Evolutionary conservation across 2,888 invertebrate genomes (phyloP), one percentile per base, ranked within the genome.

Genomic region (Hipparchia sbordonii): DNA sequence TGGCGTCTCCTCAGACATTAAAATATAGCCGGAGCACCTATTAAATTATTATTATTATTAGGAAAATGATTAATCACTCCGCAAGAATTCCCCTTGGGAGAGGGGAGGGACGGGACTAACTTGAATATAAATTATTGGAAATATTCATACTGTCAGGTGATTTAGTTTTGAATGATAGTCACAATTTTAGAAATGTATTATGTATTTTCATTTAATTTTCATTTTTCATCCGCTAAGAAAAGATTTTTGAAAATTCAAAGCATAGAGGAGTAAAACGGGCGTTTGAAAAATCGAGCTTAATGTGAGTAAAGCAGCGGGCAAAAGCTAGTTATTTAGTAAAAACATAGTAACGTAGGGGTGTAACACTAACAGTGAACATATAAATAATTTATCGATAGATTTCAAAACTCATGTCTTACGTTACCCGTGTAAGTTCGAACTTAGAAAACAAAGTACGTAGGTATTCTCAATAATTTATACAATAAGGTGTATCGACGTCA

Each of bases 1-100:
- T 70, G 67, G 67, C 71, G 71, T 62, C 13, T 52, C 23, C 52
- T 59, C 72, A 54, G 33, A 67, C 71, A 75, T 74, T 75, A 75
- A 72, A 77, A 74, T 67, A 72, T 69, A 71, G 72, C 72, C 75
- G 71, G 72, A 73, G 76, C 73, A 23, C 23, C 23, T 23, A 81
- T 81, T 80, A 81, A 81, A 63, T 81, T 79, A 81, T 78, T 81
- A 81, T 78, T 81, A 81, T 88, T 85, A 81, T 88, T 85, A 87
- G 80, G 75, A 73, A 82, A 83, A 85, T 89, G 88, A 89, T 89
- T 89, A 89, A 89, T 89, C 87, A 84, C 87, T 83, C 76, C 33
- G 61, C 80, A 80, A 79, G 82, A 82, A 84, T 84, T 84, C 82
- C 81, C 78, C 76, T 81, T 79, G 75, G 54, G 73, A 75, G 73